A percentile compares a stretch with the other conserved stretches of the same genome.
Evolutionary conservation across 2,113 vertebrate genomes (phyloP).

Genomic region (Bubalus kerabau): DNA sequence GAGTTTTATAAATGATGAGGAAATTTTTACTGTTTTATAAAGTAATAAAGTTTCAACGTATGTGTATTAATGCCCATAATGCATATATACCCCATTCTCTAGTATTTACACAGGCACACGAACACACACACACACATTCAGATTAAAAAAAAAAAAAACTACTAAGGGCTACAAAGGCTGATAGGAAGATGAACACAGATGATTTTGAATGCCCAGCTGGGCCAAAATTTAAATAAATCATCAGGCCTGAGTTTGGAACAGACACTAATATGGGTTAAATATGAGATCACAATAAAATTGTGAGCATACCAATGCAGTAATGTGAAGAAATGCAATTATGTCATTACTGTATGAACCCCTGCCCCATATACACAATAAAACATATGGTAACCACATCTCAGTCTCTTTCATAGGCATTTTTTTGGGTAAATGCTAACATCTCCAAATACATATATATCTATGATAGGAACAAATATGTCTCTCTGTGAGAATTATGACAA

Average conservation of each 20-base stretch:
- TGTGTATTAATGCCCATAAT: not conserved
- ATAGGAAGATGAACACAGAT: not conserved
- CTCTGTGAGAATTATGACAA: not conserved
- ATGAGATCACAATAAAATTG: not conserved
- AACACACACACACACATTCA: not conserved
- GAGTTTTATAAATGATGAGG: not conserved
- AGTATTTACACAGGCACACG: not conserved
- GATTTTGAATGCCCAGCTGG: not conserved
- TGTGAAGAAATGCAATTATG: not conserved
- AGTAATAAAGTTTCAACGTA: not conserved
- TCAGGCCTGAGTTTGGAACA: not conserved
- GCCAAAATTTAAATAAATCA: constrained; percentile 6
- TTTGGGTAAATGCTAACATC: not conserved
- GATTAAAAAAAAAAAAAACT: not conserved
- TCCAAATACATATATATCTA: not conserved
- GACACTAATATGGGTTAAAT: not conserved
- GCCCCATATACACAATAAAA: not conserved
- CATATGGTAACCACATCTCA: not conserved
- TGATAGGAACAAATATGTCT: not conserved
- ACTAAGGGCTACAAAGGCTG: not conserved
- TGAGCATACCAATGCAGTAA: not conserved
- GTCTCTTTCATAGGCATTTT: not conserved
- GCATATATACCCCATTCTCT: not conserved
- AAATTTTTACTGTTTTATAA: constrained; percentile 6
- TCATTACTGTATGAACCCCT: not conserved